phyloP scores from a whole-genome alignment of 2,888 invertebrate species.

The Bellardia bayeri region DNA sequence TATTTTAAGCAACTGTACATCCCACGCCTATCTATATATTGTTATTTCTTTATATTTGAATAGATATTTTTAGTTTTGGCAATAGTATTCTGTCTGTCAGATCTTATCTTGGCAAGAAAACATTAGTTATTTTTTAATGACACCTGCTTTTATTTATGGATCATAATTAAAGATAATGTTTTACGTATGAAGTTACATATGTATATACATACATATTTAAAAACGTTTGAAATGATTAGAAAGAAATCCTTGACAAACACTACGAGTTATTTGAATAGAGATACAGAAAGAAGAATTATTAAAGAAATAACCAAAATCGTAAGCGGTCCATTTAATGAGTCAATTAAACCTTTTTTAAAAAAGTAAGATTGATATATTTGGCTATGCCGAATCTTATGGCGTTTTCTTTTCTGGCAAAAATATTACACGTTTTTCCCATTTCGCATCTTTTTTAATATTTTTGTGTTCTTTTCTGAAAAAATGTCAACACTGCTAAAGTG shows the following conservation, averaged over 20 bases:
- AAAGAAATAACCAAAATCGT: too few species aligned
- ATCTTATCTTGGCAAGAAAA: slow-evolving; percentile 34
- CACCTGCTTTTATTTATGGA: slow-evolving; percentile 37
- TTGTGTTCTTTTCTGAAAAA: too few species aligned
- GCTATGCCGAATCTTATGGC: too few species aligned
- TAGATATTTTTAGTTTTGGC: slow-evolving; percentile 34
- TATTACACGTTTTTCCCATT: too few species aligned
- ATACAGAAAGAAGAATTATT: too few species aligned
- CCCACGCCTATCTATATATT: neutral
- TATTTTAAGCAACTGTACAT: neutral
- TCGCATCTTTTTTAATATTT: too few species aligned
- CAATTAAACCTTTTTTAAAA: too few species aligned
- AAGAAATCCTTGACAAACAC: neutral
- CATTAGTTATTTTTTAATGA: slow-evolving; percentile 25
- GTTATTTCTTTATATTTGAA: neutral
- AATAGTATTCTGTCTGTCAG: slow-evolving; percentile 19
- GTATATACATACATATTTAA: neutral
- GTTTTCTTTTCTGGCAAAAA: too few species aligned
- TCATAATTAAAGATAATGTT: slow-evolving; percentile 18
- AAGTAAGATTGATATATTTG: too few species aligned
- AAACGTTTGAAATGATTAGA: neutral
- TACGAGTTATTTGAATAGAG: neutral
- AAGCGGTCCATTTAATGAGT: too few species aligned
- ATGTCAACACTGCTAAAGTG: too few species aligned
- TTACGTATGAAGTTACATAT: neutral